Percentiles rank a stretch among this genome's conserved stretches.
Evolutionary conservation across 2,888 invertebrate genomes (phyloP).

Genomic region (Cryptocheilus praepositus): DNA sequence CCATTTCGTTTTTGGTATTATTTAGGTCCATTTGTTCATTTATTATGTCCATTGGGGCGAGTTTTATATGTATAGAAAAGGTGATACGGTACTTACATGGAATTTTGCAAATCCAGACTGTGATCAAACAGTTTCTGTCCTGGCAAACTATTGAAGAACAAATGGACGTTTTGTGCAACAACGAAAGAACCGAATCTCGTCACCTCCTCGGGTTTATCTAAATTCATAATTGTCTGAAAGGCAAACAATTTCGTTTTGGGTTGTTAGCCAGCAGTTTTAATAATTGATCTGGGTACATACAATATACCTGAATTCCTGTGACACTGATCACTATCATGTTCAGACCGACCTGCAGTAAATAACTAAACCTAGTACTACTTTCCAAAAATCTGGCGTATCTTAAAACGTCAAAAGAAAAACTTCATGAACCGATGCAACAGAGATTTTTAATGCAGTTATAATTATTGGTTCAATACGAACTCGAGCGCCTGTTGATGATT

Average conservation of each 20-base stretch:
- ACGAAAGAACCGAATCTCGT: not conserved
- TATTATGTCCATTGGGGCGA: too few relatives aligned
- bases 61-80: too few relatives aligned
- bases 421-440: too few relatives aligned
- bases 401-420: not conserved
- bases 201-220: not conserved
- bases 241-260: too few relatives aligned
- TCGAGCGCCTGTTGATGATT: too few relatives aligned
- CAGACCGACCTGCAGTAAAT: not conserved
- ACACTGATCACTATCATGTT: slow-evolving; percentile 1
- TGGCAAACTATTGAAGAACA: slow-evolving; percentile 2
- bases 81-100: not conserved
- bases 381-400: not conserved
- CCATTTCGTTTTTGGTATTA: too few relatives aligned
- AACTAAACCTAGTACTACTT: not conserved
- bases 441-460: too few relatives aligned
- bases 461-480: too few relatives aligned
- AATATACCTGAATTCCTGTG: slow-evolving; percentile 5
- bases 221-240: not conserved
- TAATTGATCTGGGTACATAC: not conserved
- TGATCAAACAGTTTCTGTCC: slow-evolving; percentile 5
- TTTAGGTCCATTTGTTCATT: too few relatives aligned
- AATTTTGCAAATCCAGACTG: not conserved
- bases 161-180: not conserved
- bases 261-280: too few relatives aligned